Evolutionary conservation across 2,113 vertebrate species (phyloP), one percentile per base, ranked within the genome.

Genomic region (Aegithalos caudatus): DNA sequence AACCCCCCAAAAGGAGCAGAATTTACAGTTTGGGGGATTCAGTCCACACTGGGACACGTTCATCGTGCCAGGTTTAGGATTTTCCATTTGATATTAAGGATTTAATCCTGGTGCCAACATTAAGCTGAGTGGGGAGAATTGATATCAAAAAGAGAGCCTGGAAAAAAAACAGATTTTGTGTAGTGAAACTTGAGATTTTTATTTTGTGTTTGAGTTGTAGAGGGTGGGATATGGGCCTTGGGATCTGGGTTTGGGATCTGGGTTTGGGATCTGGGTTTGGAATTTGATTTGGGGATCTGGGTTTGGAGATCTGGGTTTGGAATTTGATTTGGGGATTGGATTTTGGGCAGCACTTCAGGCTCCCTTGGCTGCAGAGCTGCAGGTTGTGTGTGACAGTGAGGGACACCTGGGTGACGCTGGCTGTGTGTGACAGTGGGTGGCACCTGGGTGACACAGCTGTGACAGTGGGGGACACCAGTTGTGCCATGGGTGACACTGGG

Each of bases 161-260:
- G 8, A 37, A 37, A 62, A 24, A 3, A 1, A 0, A 1, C 23
- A n/a, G 45, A 5, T 28, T 38, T 17, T 35, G 0, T 5, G 29
- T 1, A 4, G 53, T 10, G 42, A 10, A 50, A 19, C 1, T 8
- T 9, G 45, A 15, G 62, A 45, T 28, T 11, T 12, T 1, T 8
- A 2, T n/a, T n/a, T n/a, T 8, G 2, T 0, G 1, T 33, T 44
- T 6, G 15, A 20, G n/a, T n/a, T n/a, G 19, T 10, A 2, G 51
- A 11, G 76, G 14, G 40, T 5, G 13, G n/a, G 5, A 11, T 44
- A 9, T 28, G 9, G 37, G 28, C 17, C 11, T 53, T 53, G 37
- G 56, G 40, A 11, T 44, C 3, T 57, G 53, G 2, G 7, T 7
- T 60, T 25, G 3, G 35, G 7, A 5, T 73, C 0, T 35, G 42